phyloP scores from a whole-genome alignment of 2,113 vertebrate genomes.

The Ameiurus melas region DNA sequence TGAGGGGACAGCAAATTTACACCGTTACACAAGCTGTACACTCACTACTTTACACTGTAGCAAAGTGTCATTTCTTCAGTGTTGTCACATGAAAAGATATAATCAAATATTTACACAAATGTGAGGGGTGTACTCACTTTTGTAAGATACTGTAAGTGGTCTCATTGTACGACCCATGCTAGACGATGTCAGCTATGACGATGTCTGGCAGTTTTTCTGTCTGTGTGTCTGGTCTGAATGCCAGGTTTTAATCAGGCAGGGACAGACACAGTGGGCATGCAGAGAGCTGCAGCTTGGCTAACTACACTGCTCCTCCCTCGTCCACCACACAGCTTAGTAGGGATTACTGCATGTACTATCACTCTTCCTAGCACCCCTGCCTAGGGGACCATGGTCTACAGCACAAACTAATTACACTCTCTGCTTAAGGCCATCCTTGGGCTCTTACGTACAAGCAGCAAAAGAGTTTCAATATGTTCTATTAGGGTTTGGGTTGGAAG shows the following conservation, averaged over 20 bases:
- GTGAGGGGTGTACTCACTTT: too few species aligned
- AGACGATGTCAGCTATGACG: constrained; percentile 24
- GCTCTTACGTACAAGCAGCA: constrained; percentile 15
- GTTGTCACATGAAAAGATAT: too few species aligned
- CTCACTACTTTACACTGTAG: too few species aligned
- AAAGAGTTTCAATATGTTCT: background rate
- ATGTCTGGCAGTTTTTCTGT: constrained; percentile 24
- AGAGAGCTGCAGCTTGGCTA: constrained; percentile 32
- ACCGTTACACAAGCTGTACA: too few species aligned
- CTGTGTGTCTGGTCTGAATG: constrained; percentile 8
- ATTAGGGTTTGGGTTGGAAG: constrained; percentile 7
- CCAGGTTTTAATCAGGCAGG: constrained; percentile 45
- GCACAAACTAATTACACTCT: constrained; percentile 52
- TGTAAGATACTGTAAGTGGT: background rate
- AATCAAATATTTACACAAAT: too few species aligned
- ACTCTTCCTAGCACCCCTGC: constrained; percentile 36
- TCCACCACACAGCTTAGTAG: constrained; percentile 42
- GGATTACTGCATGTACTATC: constrained; percentile 49
- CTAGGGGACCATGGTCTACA: constrained; percentile 43
- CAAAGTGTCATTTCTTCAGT: too few species aligned
- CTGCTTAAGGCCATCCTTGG: constrained; percentile 41
- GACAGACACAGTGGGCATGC: constrained; percentile 34
- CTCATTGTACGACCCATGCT: background rate
- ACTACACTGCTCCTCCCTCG: constrained; percentile 34
- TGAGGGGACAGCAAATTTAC: too few species aligned